A percentile compares a stretch with the other conserved stretches of the same genome.
Evolutionary conservation across 2,797 vertebrate species (phyloP).

Genomic region (Tenualosa ilisha): DNA sequence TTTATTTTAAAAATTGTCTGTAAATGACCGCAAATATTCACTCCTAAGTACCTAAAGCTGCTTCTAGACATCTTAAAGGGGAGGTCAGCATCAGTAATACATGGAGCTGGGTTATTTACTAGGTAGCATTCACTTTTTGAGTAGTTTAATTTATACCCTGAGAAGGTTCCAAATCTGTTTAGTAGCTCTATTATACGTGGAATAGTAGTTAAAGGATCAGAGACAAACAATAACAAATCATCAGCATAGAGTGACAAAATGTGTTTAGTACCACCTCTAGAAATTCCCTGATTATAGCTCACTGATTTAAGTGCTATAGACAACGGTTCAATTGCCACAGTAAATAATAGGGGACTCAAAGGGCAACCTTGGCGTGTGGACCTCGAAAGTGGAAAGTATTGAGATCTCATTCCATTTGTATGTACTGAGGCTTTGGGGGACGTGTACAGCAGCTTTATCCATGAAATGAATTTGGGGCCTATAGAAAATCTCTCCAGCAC

Average conservation of each 20-base stretch:
- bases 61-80: no score
- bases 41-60: no score
- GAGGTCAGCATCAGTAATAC: no score
- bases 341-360: background rate
- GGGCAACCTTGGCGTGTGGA: background rate
- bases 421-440: no score
- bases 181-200: background rate
- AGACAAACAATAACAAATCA: background rate
- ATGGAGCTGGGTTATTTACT: background rate
- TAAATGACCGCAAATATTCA: no score
- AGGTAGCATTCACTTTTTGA: background rate
- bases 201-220: conserved; percentile 3
- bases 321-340: background rate
- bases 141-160: background rate
- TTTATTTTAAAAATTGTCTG: no score
- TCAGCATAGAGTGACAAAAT: conserved; percentile 9
- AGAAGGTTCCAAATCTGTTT: background rate
- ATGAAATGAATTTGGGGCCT: no score
- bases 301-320: background rate
- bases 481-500: no score
- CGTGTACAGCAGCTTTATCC: no score
- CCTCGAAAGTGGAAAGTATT: no score
- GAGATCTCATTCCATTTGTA: no score
- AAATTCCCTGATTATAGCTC: background rate
- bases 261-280: background rate